Base-by-base conservation (phyloP, 2,888 invertebrate genomes). In the Lithophane ornitopus region DNA sequence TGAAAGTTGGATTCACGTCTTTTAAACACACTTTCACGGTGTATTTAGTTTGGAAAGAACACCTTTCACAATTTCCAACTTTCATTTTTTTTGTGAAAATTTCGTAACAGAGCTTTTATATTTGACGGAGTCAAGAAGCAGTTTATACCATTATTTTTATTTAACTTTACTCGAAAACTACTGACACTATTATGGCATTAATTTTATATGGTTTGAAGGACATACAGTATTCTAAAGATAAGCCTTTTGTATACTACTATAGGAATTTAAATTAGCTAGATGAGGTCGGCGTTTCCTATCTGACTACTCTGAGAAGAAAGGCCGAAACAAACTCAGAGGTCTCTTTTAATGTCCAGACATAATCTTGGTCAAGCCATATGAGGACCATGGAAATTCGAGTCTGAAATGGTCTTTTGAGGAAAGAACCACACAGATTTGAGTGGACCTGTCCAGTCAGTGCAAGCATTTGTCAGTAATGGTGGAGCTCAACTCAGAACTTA, bases 71-170 rank as follows among this genome's bases (percentile, higher is more conserved):
- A 14, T 58, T 72, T 34, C 63, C 74, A 79, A 61, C 59, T 59
- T 61, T 65, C 39, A 72, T 14, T 41, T 1, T 49, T 12, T 54
- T 76, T 70, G 76, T 74, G 59, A 26, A 78, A 59, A 75, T 80
- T 70, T 80, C 80, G 76, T 85, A 78, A 78, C 85, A 74, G 70
- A 62, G 0, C 0, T 69, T 44, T n/a, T 16, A 12, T 26, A 16
- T 70, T 54, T 69, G 59, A 75, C 52, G 49, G 70, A 75, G 14
- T 80, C n/a, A 19, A 70, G 16, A 69, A 72, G 59, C 41, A n/a
- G n/a, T 34, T 22, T 28, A 22, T 11, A 26, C 56, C 19, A 44
- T 54, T 67, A 34, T 39, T 19, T 39, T 44, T 56, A 9, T 8
- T 28, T 41, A 56, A 44, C 58, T 54, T 34, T 28, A 61, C 11